phyloP scores from a whole-genome alignment of 1,140 invertebrate genomes.

The Saccostrea echinata region DNA sequence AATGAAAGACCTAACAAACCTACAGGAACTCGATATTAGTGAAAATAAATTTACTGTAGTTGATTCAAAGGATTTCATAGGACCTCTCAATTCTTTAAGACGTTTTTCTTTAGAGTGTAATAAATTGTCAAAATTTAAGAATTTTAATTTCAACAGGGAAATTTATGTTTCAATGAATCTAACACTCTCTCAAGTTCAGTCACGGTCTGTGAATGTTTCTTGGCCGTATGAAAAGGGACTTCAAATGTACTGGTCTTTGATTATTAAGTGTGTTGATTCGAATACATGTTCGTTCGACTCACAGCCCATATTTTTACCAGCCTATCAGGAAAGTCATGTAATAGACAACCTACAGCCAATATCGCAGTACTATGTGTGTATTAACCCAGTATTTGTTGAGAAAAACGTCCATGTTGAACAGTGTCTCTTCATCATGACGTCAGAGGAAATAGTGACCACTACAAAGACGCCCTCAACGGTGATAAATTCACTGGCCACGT shows the following conservation, averaged over 20 bases:
- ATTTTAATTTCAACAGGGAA: slow-evolving; percentile 52
- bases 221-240: slow-evolving; percentile 62
- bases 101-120: slow-evolving; percentile 53
- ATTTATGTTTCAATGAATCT: slow-evolving; percentile 59
- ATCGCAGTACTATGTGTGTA: slow-evolving; percentile 60
- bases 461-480: not conserved
- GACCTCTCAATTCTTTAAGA: slow-evolving; percentile 25
- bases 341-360: slow-evolving; percentile 45
- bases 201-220: slow-evolving; percentile 45
- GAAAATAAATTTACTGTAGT: slow-evolving; percentile 50
- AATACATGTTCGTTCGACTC: not conserved
- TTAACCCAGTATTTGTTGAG: slow-evolving; percentile 59
- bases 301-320: slow-evolving; percentile 52
- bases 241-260: slow-evolving; percentile 63
- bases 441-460: not conserved
- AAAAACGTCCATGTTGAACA: slow-evolving; percentile 55
- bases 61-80: slow-evolving; percentile 37
- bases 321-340: slow-evolving; percentile 43
- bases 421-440: slow-evolving; percentile 58
- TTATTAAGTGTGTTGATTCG: slow-evolving; percentile 46
- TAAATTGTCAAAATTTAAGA: slow-evolving; percentile 51
- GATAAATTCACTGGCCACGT: not conserved
- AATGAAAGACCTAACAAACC: slow-evolving; percentile 59
- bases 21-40: slow-evolving; percentile 49
- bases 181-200: slow-evolving; percentile 27